Base-by-base conservation (phyloP, 2,113 vertebrate species). In the Gavialis gangeticus region DNA sequence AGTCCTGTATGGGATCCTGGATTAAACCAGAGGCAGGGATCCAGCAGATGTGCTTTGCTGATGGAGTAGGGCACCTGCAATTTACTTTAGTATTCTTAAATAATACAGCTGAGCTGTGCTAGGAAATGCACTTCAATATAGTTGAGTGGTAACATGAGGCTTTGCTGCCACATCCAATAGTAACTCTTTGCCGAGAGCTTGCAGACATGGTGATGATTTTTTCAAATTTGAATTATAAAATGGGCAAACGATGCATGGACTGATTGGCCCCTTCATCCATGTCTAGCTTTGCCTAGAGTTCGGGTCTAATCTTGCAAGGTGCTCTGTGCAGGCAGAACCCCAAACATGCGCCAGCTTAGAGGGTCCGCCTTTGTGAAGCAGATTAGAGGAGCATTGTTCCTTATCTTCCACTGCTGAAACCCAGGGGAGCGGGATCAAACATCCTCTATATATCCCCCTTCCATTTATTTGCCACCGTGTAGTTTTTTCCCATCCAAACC, bases 351-450 rank as follows among this genome's bases (percentile, higher is more conserved):
- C 10, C 27, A 28, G 6, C 14, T 4, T 59, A 80, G 3, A 12
- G 25, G 21, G 22, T 34, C 66, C 0, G 0, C 16, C 12, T 5
- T 63, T 18, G 56, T 57, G 82, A 86, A 84, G 0, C n/a, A 56
- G 2, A 1, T 0, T 1, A 78, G 12, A 46, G 63, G 19, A 94
- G 56, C 12, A 15, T 16, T 27, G 4, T 82, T 66, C 17, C 71
- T 37, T 12, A 3, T 4, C 46, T 18, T 46, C 9, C 10, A 18
- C 8, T 24, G 1, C 79, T 10, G 56, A 60, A 82, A 28, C 4
- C 24, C 0, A 1, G 1, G 66, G 55, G n/a, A 57, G 18, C 0
- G 1, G 67, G 30, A 37, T 17, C 0, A 0, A 19, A 62, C 59
- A 62, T 46, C 46, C 46, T 46, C 46, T 46, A 46, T 46, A 46